Evolutionary conservation across 1,140 invertebrate species (phyloP), one percentile per base, ranked within the genome.

Genomic region (Achroia grisella): DNA sequence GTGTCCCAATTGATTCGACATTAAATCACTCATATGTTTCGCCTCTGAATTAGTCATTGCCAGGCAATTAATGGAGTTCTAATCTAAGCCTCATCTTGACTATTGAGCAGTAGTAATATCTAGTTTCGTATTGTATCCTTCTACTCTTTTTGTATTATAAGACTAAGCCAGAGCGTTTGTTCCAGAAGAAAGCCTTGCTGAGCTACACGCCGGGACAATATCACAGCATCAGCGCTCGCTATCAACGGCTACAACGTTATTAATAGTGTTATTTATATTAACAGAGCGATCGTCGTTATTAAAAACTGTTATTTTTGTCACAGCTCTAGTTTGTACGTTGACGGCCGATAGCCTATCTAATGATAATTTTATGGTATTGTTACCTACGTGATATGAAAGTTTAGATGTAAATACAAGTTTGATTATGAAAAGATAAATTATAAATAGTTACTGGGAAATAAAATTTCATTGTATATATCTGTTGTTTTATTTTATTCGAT

Each of bases 371-470:
- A 62, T 56, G 33, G 63, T 76, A 48, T 12, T 72, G 41, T 59
- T 81, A 49, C 75, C 77, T 11, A 81, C 77, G 77, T 81, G 77
- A 81, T 81, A 51, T 64, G 58, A 58, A 52, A 62, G 46, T 47
- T 48, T 56, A 56, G 33, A 47, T 51, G 40, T 61, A 55, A 56
- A 59, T 68, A 55, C 50, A 43, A 53, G 64, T 67, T 65, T 62
- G 60, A 69, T 66, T 56, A 60, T 58, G 59, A 64, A 60, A 23
- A 33, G 37, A 64, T 51, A 51, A 48, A 68, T 56, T 73, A 73
- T 69, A 52, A 53, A 78, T 77, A 76, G 73, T 75, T 68, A 75
- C 52, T 69, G 54, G 54, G 62, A 72, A 76, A 79, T 79, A 76
- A 74, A 79, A 73, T 67, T 71, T 62, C 59, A 59, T 62, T 66